Conservation (phyloP, 2,888 invertebrate genomes). For the Acleris cristana region DNA sequence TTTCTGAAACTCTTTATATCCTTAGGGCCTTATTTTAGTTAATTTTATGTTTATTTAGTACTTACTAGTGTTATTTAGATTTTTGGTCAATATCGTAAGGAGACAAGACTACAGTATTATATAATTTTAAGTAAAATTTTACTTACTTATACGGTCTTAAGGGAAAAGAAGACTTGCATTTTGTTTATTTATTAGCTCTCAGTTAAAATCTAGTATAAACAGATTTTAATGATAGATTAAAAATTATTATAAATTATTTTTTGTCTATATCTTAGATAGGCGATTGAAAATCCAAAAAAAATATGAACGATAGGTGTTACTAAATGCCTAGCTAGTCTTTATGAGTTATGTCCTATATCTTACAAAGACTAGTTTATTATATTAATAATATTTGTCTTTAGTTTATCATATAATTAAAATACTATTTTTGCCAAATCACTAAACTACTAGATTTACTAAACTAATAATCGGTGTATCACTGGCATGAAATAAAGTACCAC, state of each 20-base stretch:
- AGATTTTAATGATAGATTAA: neutral
- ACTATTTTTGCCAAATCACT: conserved; percentile 22
- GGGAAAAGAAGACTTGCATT: too few species aligned
- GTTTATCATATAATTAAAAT: neutral
- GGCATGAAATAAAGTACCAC: neutral
- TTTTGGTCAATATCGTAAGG: too few species aligned
- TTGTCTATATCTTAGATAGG: conserved; percentile 29
- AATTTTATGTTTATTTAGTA: too few species aligned
- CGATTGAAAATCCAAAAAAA: conserved; percentile 11
- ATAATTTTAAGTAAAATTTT: too few species aligned
- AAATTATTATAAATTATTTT: neutral
- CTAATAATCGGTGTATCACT: neutral
- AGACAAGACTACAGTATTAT: too few species aligned
- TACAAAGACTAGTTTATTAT: neutral
- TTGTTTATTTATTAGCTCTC: too few species aligned
- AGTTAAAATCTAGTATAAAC: neutral
- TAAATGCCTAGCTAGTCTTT: neutral
- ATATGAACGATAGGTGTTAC: neutral
- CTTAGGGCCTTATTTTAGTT: too few species aligned
- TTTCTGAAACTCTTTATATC: too few species aligned
- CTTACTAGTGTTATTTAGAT: too few species aligned
- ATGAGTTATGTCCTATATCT: neutral
- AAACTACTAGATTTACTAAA: neutral
- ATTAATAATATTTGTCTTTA: conserved; percentile 1
- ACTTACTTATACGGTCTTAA: too few species aligned